phyloP scores from a whole-genome alignment of 2,888 invertebrate species.

The Synergus laeviventris region DNA sequence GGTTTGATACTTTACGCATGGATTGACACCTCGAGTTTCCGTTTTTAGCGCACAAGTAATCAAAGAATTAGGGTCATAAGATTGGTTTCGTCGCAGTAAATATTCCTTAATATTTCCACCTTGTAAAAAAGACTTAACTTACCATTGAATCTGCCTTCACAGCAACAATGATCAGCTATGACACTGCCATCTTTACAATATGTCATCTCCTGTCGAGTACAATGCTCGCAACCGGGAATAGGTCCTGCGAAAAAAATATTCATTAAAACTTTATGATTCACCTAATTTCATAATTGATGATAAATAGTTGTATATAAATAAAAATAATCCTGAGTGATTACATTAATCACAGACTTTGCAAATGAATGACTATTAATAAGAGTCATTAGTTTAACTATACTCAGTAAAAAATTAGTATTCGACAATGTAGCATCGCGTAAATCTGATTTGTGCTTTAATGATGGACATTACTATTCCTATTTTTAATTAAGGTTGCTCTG shows the following conservation, averaged over 20 bases:
- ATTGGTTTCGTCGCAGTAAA: neutral
- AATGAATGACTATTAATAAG: no score
- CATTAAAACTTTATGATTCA: conserved; percentile 26
- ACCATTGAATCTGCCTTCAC: conserved; percentile 80
- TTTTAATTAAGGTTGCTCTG: neutral
- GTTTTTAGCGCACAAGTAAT: conserved; percentile 52
- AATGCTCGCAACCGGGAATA: conserved; percentile 81
- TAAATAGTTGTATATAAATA: neutral
- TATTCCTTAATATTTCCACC: no score
- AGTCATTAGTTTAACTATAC: neutral
- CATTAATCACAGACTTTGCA: neutral
- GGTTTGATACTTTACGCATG: conserved; percentile 58
- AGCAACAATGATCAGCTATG: conserved; percentile 80
- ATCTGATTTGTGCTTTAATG: neutral
- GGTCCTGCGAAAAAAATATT: conserved; percentile 65
- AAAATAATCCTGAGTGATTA: neutral
- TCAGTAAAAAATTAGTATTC: neutral
- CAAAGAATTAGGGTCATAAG: conserved; percentile 35
- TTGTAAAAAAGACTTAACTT: no score
- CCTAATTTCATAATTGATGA: neutral
- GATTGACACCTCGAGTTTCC: conserved; percentile 55
- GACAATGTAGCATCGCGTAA: neutral
- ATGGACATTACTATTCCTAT: neutral
- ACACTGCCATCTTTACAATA: conserved; percentile 82
- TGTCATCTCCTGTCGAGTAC: conserved; percentile 79